Percentiles rank a stretch among this genome's conserved stretches.
Evolutionary conservation across 2,888 invertebrate species (phyloP).

Genomic region (Stegophylla sp.): DNA sequence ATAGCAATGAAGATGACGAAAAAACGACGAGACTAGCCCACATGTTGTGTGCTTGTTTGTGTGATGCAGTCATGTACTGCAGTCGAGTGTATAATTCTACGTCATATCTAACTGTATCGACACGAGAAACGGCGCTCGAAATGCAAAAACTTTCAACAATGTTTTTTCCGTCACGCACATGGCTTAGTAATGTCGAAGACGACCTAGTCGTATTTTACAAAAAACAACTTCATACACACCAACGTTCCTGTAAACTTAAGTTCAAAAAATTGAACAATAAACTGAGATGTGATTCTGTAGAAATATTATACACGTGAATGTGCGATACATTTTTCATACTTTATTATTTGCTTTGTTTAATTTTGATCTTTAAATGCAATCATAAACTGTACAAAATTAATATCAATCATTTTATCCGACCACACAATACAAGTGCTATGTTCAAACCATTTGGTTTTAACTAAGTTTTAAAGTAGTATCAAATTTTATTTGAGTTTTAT

Average conservation of each 20-base stretch:
- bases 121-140: constrained; percentile 32
- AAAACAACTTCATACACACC: constrained; percentile 12
- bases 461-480: too few species aligned
- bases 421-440: too few species aligned
- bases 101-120: constrained; percentile 29
- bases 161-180: constrained; percentile 44
- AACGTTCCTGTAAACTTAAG: constrained; percentile 4
- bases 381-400: too few species aligned
- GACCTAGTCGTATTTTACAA: constrained; percentile 27
- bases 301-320: constrained; percentile 34
- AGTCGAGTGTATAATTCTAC: constrained; percentile 17
- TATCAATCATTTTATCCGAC: too few species aligned
- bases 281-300: constrained; percentile 45
- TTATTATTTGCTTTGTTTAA: not conserved
- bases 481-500: too few species aligned
- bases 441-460: too few species aligned
- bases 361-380: not conserved
- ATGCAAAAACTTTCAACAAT: constrained; percentile 31
- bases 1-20: constrained; percentile 13
- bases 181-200: constrained; percentile 17
- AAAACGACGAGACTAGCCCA: constrained; percentile 33
- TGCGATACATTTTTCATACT: not conserved
- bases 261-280: constrained; percentile 39
- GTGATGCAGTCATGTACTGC: constrained; percentile 27
- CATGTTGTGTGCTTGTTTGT: constrained; percentile 49